Base-by-base conservation (phyloP, 30 jellyfish, hydroid and myxozoan genomes). In the Turritopsis dohrnii region DNA sequence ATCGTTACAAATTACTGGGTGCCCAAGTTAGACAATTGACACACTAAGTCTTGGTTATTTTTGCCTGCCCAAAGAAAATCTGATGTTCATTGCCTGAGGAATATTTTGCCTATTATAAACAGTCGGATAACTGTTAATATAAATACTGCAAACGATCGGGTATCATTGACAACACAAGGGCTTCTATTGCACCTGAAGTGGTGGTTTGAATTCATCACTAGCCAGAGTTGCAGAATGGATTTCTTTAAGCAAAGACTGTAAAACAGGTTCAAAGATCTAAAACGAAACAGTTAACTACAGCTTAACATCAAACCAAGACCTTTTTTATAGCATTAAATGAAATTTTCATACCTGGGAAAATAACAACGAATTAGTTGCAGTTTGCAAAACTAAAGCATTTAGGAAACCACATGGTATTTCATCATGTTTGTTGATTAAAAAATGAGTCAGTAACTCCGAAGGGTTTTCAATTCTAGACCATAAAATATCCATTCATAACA, bases 241-340 rank as follows among this genome's bases (percentile, higher is more conserved):
- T 23, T 91, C 84, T 65, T 92, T 94, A 17, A 83, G 76, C 18
- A 92, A 76, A n/a, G 84, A 94, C 88, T 76, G 29, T 20, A 92
- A 72, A 0, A 92, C 84, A 0, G 96, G 95, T 17, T 84, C 83
- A 77, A 92, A 92, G 13, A 92, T 52, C 97, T 92, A 52, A 77
- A 80, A 69, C 31, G 71, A 17, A 75, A 54, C 25, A 54, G 66
- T 19, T n/a, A 79, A 86, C 16, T 1, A 31, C 72, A 23, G 27
- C 29, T 3, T 5, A 7, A 1, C 16, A 79, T n/a, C 84, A 53
- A 80, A 80, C 18, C 26, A 9, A 28, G 25, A 8, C 52, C 28
- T 18, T 66, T 16, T 18, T 52, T 26, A 54, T 1, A 22, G 29
- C 53, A 29, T n/a, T 1, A 30, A 79, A 22, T 69, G 31, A 25